Percentiles rank a stretch among this genome's conserved stretches.
phyloP scores from a whole-genome alignment of 1,140 invertebrate species.

The Drosophila athabasca region DNA sequence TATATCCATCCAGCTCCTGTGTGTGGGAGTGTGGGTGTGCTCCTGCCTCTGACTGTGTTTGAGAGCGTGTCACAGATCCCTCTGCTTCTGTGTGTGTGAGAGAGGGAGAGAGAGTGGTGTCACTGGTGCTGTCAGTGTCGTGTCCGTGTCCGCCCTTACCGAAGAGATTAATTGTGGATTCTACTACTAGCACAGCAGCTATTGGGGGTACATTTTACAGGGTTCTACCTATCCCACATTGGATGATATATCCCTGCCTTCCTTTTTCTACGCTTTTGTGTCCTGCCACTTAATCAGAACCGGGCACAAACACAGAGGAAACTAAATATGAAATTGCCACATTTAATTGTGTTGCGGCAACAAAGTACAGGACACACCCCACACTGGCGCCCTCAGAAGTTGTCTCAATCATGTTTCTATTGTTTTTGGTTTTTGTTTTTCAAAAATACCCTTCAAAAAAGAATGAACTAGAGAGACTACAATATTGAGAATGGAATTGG shows the following conservation, averaged over 20 bases:
- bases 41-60: not conserved
- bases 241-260: not conserved
- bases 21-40: slow-evolving; percentile 6
- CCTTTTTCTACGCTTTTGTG: slow-evolving; percentile 11
- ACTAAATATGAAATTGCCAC: slow-evolving; percentile 70
- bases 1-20: not conserved
- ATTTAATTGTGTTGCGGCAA: slow-evolving; percentile 69
- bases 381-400: slow-evolving; percentile 9
- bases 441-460: not conserved
- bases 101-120: not conserved
- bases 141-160: not conserved
- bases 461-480: not conserved
- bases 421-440: not conserved
- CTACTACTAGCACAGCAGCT: slow-evolving; percentile 29
- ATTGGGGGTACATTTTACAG: slow-evolving; percentile 14
- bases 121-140: slow-evolving; percentile 11
- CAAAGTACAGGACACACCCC: slow-evolving; percentile 30
- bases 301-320: slow-evolving; percentile 23
- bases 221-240: not conserved
- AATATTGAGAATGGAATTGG: too few species aligned
- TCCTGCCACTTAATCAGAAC: slow-evolving; percentile 42
- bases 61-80: too few species aligned
- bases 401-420: slow-evolving; percentile 5
- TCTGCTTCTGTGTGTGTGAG: slow-evolving; percentile 6
- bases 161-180: slow-evolving; percentile 53